Percentiles rank a stretch among this genome's conserved stretches.
Evolutionary conservation across 2,113 vertebrate species (phyloP).

Genomic region (Laterallus jamaicensis): DNA sequence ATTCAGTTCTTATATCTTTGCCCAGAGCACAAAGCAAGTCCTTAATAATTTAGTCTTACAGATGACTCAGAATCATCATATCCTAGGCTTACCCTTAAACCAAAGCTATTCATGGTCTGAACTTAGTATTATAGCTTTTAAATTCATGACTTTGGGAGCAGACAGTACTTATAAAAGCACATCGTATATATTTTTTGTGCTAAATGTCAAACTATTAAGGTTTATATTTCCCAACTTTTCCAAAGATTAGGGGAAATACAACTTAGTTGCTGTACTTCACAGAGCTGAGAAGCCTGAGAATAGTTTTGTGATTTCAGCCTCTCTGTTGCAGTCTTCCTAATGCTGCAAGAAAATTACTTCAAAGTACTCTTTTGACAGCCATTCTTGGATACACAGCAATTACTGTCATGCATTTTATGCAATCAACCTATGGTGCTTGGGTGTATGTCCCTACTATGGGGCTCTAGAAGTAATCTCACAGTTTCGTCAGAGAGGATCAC

Average conservation of each 20-base stretch:
- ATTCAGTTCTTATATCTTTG: slow-evolving; percentile 71
- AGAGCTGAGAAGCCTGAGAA: slow-evolving; percentile 37
- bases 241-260: slow-evolving; percentile 53
- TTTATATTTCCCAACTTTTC: slow-evolving; percentile 65
- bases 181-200: slow-evolving; percentile 38
- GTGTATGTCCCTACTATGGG: background rate
- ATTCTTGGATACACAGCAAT: slow-evolving; percentile 41
- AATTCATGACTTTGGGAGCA: slow-evolving; percentile 59
- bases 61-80: slow-evolving; percentile 71
- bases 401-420: slow-evolving; percentile 45
- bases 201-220: slow-evolving; percentile 62
- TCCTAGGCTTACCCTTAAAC: slow-evolving; percentile 59
- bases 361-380: slow-evolving; percentile 51
- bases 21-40: slow-evolving; percentile 57
- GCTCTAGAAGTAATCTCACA: background rate
- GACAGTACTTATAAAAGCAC: slow-evolving; percentile 54
- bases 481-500: background rate
- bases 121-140: slow-evolving; percentile 65
- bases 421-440: background rate
- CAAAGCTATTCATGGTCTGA: slow-evolving; percentile 67
- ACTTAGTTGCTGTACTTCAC: slow-evolving; percentile 45
- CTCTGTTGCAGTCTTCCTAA: slow-evolving; percentile 21
- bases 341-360: slow-evolving; percentile 63
- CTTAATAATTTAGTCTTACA: slow-evolving; percentile 73
- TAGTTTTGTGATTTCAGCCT: slow-evolving; percentile 48